phyloP scores from a whole-genome alignment of 2,888 invertebrate species.

The Amphipoea oculea region DNA sequence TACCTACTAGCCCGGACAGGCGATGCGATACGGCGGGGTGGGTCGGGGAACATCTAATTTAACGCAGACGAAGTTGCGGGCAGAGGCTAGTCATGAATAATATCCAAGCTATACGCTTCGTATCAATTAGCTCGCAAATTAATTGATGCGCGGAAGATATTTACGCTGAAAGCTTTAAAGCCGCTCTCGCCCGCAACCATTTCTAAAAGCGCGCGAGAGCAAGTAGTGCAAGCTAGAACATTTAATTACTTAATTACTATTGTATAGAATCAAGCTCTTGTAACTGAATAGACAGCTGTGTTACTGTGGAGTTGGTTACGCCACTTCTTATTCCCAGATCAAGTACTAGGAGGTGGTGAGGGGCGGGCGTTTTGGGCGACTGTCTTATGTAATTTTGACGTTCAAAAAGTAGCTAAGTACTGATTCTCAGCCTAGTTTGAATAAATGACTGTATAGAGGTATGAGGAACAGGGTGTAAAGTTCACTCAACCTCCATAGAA shows the following conservation, averaged over 20 bases:
- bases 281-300: not conserved
- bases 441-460: no score
- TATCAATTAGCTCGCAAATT: conserved; percentile 15
- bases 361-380: not conserved
- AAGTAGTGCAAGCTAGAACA: not conserved
- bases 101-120: conserved; percentile 4
- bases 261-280: not conserved
- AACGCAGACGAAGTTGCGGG: not conserved
- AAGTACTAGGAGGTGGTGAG: not conserved
- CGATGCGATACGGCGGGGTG: not conserved
- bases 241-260: not conserved
- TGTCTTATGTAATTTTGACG: no score
- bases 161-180: conserved; percentile 4
- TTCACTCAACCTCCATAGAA: no score
- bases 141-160: conserved; percentile 19
- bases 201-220: no score
- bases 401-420: no score
- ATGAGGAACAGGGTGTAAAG: no score
- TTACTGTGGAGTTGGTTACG: not conserved
- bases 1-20: not conserved
- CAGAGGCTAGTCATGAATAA: not conserved
- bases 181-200: not conserved
- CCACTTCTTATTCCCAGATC: no score
- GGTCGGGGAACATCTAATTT: not conserved
- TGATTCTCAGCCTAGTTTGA: no score